phyloP scores from a whole-genome alignment of 1,140 invertebrate genomes.

The Conus ventricosus region DNA sequence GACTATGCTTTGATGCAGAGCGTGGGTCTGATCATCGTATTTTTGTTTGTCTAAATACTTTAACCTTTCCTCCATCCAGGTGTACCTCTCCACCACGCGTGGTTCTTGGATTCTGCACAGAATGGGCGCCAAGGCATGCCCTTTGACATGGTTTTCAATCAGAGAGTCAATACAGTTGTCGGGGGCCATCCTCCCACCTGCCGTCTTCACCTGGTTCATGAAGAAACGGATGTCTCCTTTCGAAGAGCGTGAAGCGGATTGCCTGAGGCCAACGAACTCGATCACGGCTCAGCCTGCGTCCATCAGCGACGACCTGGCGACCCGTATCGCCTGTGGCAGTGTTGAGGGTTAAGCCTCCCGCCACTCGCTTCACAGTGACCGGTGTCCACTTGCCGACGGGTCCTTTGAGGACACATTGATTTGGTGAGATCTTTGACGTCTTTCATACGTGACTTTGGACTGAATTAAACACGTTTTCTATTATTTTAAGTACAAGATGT shows the following conservation, averaged over 20 bases:
- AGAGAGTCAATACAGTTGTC: not conserved
- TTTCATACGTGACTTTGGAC: not conserved
- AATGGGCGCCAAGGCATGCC: not conserved
- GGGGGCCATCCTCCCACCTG: not conserved
- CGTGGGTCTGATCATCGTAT: too few relatives aligned
- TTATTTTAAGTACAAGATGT: too few relatives aligned
- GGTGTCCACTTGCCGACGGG: slow-evolving; percentile 73
- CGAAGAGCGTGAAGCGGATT: slow-evolving; percentile 75
- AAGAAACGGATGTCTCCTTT: slow-evolving; percentile 37
- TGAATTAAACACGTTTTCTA: too few relatives aligned
- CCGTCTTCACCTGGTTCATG: not conserved
- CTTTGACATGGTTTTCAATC: not conserved
- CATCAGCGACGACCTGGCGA: slow-evolving; percentile 77
- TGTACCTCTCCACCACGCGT: not conserved
- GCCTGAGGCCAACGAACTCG: slow-evolving; percentile 73
- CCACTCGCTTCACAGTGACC: slow-evolving; percentile 67
- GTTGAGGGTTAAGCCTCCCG: slow-evolving; percentile 75
- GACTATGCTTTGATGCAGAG: too few relatives aligned
- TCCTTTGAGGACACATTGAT: slow-evolving; percentile 64
- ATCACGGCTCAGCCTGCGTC: slow-evolving; percentile 75
- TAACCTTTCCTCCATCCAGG: not conserved
- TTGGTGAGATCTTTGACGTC: slow-evolving; percentile 10
- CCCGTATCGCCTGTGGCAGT: slow-evolving; percentile 74
- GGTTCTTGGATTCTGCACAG: slow-evolving; percentile 2
- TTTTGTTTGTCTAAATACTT: too few relatives aligned